A percentile compares a stretch with the other conserved stretches of the same genome.
Evolutionary conservation across 2,888 invertebrate genomes (phyloP).

Genomic region (Pollenia amentaria): DNA sequence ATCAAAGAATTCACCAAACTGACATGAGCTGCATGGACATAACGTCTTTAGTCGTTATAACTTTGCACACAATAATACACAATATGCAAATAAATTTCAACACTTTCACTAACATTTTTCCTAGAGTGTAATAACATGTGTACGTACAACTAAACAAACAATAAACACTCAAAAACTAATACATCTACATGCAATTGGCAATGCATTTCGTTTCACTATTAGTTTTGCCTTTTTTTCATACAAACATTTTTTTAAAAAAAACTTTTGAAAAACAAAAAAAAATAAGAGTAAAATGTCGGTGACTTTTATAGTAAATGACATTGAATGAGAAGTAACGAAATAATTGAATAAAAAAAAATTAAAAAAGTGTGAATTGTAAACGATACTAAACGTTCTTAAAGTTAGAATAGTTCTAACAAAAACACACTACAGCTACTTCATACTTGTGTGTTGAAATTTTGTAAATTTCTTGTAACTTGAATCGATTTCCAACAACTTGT

Average conservation of each 20-base stretch:
- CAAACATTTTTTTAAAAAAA: constrained; percentile 9
- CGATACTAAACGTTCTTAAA: constrained; percentile 39
- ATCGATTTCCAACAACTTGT: constrained; percentile 45
- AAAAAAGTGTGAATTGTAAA: constrained; percentile 61
- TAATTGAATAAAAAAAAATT: constrained; percentile 19
- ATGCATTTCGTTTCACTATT: constrained; percentile 39
- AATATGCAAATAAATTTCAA: neutral
- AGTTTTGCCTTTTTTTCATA: constrained; percentile 36
- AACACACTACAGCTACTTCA: constrained; percentile 22
- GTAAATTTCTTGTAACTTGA: constrained; percentile 59
- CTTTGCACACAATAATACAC: too few species aligned
- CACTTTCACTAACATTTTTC: constrained; percentile 1
- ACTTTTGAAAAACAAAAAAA: constrained; percentile 43
- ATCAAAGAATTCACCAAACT: too few species aligned
- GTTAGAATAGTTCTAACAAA: constrained; percentile 42
- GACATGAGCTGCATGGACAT: too few species aligned
- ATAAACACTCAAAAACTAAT: constrained; percentile 27
- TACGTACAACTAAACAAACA: constrained; percentile 26
- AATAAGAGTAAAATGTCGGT: constrained; percentile 70
- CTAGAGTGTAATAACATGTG: constrained; percentile 28
- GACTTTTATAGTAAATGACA: constrained; percentile 72
- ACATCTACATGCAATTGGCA: constrained; percentile 52
- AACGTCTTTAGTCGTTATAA: too few species aligned
- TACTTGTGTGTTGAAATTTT: constrained; percentile 43
- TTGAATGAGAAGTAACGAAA: constrained; percentile 58